Percentiles rank a stretch among this genome's conserved stretches.
Evolutionary conservation across 2,797 vertebrate species (phyloP).

Genomic region (Sorex maritimensis): DNA sequence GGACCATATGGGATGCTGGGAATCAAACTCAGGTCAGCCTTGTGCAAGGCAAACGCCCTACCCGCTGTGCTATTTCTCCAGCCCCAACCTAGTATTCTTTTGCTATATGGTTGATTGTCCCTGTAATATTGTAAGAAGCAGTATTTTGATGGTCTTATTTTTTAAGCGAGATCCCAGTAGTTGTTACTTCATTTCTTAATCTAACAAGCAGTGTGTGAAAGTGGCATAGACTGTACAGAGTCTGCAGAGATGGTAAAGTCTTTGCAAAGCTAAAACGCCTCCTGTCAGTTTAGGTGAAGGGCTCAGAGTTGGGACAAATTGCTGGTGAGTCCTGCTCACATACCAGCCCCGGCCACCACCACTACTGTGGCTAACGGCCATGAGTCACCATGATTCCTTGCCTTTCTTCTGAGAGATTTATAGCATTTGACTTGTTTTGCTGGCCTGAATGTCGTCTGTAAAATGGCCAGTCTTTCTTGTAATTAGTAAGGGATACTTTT

Average conservation of each 20-base stretch:
- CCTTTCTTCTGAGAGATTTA: not conserved
- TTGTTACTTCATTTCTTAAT: constrained; percentile 3
- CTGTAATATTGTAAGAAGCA: not conserved
- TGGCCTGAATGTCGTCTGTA: not conserved
- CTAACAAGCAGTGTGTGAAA: not conserved
- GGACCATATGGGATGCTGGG: too few species aligned
- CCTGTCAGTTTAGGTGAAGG: not conserved
- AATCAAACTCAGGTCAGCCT: too few species aligned
- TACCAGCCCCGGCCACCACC: not conserved
- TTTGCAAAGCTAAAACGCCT: not conserved
- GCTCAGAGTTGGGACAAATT: not conserved
- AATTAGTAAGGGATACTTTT: constrained; percentile 1
- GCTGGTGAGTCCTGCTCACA: not conserved
- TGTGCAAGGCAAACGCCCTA: too few species aligned
- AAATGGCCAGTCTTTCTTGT: not conserved
- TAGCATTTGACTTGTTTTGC: constrained; percentile 11
- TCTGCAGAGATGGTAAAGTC: not conserved
- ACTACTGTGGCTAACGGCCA: not conserved
- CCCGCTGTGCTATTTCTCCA: too few species aligned
- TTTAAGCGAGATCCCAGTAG: not conserved
- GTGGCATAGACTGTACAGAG: not conserved
- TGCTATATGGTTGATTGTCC: constrained; percentile 7
- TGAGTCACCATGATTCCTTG: constrained; percentile 19
- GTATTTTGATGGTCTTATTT: not conserved
- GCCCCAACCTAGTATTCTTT: not conserved